These are phyloP conservation scores for Pitta sordida DNA, from an alignment of 2,113 vertebrate genomes.

Conservation along the genomic window DNA sequence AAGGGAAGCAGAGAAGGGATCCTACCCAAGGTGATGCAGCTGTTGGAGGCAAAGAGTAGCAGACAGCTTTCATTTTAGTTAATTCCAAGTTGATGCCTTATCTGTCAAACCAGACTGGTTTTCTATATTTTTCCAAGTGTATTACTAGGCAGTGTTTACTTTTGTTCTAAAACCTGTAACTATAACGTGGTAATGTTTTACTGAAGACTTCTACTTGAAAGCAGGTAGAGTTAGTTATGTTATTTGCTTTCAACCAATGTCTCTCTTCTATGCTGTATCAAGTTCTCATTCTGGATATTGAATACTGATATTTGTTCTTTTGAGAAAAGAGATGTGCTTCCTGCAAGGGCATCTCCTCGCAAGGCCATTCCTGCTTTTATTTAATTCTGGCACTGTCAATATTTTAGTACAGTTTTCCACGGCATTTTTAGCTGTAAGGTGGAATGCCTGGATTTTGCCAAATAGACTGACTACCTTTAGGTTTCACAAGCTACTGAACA, in stretches of 20 bases:
- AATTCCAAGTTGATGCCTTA: background rate
- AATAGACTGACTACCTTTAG: background rate
- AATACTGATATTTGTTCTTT: background rate
- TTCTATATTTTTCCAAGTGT: background rate
- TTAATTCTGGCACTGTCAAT: background rate
- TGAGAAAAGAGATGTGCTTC: background rate
- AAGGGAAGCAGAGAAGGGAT: background rate
- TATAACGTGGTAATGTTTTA: background rate
- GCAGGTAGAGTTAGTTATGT: background rate
- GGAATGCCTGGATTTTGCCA: background rate
- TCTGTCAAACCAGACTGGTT: background rate
- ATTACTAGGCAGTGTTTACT: background rate
- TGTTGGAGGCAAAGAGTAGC: background rate
- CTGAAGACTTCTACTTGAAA: background rate
- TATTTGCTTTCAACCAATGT: background rate
- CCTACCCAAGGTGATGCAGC: background rate
- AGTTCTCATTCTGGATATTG: background rate
- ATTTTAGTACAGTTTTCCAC: background rate
- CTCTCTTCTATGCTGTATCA: background rate
- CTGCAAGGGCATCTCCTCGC: background rate
- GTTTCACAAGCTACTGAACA: background rate
- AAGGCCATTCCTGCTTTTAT: background rate
- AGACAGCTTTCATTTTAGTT: background rate
- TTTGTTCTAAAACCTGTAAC: background rate
- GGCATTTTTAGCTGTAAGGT: background rate